Base-by-base conservation (phyloP, 2,797 vertebrate genomes). In the Petrocephalus sullivani region DNA sequence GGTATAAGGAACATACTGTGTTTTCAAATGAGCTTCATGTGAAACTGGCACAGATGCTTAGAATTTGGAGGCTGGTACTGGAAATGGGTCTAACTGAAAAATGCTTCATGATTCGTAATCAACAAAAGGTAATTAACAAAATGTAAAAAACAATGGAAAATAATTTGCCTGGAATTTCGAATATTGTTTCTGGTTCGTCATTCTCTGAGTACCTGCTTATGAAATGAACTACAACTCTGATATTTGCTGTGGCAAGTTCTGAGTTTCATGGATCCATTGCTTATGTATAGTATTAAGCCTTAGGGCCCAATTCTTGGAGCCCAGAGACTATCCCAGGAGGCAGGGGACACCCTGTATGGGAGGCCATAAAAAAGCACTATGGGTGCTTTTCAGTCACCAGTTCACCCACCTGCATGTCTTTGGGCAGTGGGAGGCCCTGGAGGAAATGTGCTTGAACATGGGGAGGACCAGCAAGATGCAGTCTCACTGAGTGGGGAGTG, bases 111-210 rank as follows among this genome's bases (percentile, higher is more conserved):
- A 75, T 75, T 75, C 6, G 10, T 7, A 19, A 75, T 16, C 67
- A 75, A 75, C 67, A 75, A 75, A 75, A 75, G 67, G 14, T 41
- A 75, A 75, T 41, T 75, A 75, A 75, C 67, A 41, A 75, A 75
- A 75, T 6, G 67, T 12, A 75, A 19, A 12, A 19, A 75, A 75
- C 67, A 41, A 41, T 75, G 67, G 67, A 75, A 41, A 75, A 37
- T 1, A 75, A 75, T 41, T 75, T 16, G 67, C 37, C 67, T 75
- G 67, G 33, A 41, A 75, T 33, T 75, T 5, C 16, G 67, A 37
- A 41, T 75, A 37, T 41, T 37, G 37, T 75, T 75, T 41, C 33
- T 19, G 33, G 4, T 41, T 75, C 1, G 33, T 75, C 28, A 12
- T 75, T 14, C 28, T 33, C 28, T 41, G 14, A 75, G 28, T 41